Conservation (phyloP, 35 echinoderm and acorn worm genomes). For the Anneissia japonica region DNA sequence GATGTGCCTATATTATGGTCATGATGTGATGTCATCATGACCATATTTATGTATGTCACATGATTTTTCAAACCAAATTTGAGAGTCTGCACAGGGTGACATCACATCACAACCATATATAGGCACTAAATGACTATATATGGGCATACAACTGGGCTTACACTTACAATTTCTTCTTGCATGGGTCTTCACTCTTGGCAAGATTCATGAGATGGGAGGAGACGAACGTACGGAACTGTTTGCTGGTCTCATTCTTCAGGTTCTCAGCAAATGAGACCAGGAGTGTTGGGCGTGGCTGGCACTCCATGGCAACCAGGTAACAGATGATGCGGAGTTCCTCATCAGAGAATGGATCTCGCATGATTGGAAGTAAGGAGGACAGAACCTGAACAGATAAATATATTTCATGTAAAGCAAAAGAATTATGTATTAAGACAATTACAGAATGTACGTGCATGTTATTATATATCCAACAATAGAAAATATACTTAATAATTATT, state of each 20-base stretch:
- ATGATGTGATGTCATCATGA: too few relatives aligned
- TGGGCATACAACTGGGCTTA: too few relatives aligned
- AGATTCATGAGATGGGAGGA: conserved; percentile 25
- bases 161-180: conserved; percentile 30
- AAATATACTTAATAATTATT: too few relatives aligned
- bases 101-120: too few relatives aligned
- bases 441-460: too few relatives aligned
- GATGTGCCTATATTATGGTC: too few relatives aligned
- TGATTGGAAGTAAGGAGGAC: conserved; percentile 26
- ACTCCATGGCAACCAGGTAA: conserved; percentile 22
- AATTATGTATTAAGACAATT: background rate
- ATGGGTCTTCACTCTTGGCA: conserved; percentile 3
- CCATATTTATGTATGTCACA: too few relatives aligned
- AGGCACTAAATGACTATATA: too few relatives aligned
- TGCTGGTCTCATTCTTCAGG: conserved; percentile 33
- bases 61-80: too few relatives aligned
- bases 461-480: too few relatives aligned
- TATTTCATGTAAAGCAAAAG: background rate
- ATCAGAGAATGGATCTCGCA: conserved; percentile 27
- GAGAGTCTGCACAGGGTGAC: too few relatives aligned
- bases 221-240: conserved; percentile 27
- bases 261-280: conserved; percentile 34
- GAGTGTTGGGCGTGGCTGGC: conserved; percentile 10
- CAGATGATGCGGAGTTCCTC: conserved; percentile 11
- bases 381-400: conserved; percentile 18